Conservation (phyloP, 2,113 vertebrate genomes). For the Ibidorhyncha struthersii region DNA sequence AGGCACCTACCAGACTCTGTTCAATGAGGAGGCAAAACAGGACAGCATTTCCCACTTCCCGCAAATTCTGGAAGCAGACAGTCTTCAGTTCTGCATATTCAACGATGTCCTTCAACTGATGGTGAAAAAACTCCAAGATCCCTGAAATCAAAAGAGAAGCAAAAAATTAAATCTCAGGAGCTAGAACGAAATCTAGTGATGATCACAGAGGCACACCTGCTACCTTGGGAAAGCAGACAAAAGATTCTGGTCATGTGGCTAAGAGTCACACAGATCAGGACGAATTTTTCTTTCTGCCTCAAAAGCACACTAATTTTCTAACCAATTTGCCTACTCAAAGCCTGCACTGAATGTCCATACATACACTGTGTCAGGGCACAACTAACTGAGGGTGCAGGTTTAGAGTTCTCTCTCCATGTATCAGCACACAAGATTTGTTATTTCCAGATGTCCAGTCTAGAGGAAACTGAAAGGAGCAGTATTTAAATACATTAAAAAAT, state of each 20-base stretch:
- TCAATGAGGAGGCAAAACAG: constrained; percentile 90
- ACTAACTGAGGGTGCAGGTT: accelerated
- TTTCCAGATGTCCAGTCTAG: not conserved
- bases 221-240: not conserved
- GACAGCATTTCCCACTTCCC: constrained; percentile 88
- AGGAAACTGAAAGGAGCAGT: not conserved
- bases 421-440: not conserved
- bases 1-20: constrained; percentile 85
- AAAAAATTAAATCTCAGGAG: not conserved
- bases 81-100: constrained; percentile 91
- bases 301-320: not conserved
- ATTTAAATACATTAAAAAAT: not conserved
- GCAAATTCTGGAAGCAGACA: constrained; percentile 88
- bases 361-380: not conserved
- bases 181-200: accelerated
- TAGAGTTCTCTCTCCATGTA: not conserved
- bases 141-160: constrained; percentile 61
- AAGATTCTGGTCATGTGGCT: not conserved
- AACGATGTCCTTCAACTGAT: constrained; percentile 90
- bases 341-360: not conserved
- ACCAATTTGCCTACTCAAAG: not conserved
- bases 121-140: constrained; percentile 91
- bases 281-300: not conserved
- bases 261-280: not conserved
- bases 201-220: not conserved